Conservation (phyloP, 2,888 invertebrate genomes). For the Apoderus coryli region DNA sequence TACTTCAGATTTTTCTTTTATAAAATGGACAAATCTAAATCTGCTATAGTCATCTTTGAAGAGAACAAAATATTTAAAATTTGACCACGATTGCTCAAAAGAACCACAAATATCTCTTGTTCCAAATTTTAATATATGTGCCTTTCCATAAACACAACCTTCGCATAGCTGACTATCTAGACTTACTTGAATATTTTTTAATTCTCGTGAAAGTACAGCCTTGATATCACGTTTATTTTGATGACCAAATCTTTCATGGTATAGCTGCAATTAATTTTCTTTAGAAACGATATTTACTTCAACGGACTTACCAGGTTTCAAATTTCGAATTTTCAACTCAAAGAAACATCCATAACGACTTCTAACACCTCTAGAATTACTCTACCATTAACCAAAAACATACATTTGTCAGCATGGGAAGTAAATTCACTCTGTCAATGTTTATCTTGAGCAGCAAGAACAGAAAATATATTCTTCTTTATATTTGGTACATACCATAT, state of each 20-base stretch:
- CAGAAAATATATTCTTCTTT: conserved; percentile 20
- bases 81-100: not conserved
- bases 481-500: conserved; percentile 21
- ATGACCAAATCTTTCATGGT: conserved; percentile 24
- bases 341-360: too few relatives aligned
- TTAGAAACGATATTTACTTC: conserved; percentile 7
- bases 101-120: conserved; percentile 8
- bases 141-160: conserved; percentile 22
- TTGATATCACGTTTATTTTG: conserved; percentile 23
- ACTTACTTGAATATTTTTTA: conserved; percentile 19
- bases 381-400: too few relatives aligned
- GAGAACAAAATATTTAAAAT: not conserved
- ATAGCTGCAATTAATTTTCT: conserved; percentile 12
- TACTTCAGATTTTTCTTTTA: conserved; percentile 6
- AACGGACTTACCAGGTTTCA: too few relatives aligned
- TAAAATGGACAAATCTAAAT: conserved; percentile 2
- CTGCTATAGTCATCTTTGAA: conserved; percentile 6
- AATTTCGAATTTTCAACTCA: too few relatives aligned
- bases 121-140: conserved; percentile 8
- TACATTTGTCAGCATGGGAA: conserved; percentile 15
- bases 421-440: conserved; percentile 14
- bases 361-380: too few relatives aligned
- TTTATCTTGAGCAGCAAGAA: conserved; percentile 18
- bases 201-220: conserved; percentile 17
- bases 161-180: conserved; percentile 19